Evolutionary conservation across 2,113 vertebrate species (phyloP).

Genomic region (Octodon degus): DNA sequence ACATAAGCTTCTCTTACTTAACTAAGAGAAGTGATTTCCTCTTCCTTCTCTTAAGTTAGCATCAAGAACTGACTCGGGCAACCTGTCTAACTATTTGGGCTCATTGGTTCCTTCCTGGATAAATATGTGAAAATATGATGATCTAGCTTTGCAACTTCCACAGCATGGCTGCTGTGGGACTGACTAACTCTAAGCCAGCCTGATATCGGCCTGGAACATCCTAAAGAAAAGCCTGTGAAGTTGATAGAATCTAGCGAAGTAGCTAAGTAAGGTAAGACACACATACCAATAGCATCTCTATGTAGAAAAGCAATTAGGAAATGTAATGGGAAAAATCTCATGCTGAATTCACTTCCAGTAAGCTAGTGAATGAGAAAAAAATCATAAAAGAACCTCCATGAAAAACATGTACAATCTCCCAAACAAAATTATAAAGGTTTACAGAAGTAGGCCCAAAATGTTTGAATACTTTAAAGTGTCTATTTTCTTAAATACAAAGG

Average conservation of each 20-base stretch:
- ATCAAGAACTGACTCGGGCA: background rate
- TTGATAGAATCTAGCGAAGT: background rate
- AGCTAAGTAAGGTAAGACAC: background rate
- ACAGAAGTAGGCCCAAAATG: background rate
- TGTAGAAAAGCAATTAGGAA: background rate
- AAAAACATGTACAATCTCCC: background rate
- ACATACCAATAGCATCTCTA: background rate
- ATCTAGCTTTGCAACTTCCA: background rate
- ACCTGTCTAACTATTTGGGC: background rate
- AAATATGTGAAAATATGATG: background rate
- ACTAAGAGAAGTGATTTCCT: too few relatives aligned
- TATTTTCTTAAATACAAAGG: background rate
- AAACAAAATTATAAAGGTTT: background rate
- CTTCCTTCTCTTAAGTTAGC: background rate
- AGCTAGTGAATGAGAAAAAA: background rate
- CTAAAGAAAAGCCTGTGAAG: background rate
- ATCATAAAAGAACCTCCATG: background rate
- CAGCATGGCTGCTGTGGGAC: background rate
- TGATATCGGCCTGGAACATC: background rate
- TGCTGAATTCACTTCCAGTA: background rate
- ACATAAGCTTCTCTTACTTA: background rate
- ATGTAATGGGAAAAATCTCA: background rate
- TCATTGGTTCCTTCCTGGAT: background rate
- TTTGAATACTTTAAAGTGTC: background rate
- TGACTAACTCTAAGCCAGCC: background rate